A percentile compares a stretch with the other conserved stretches of the same genome.
Evolutionary conservation across 2,888 invertebrate genomes (phyloP).

Genomic region (Sphinx pinastri): DNA sequence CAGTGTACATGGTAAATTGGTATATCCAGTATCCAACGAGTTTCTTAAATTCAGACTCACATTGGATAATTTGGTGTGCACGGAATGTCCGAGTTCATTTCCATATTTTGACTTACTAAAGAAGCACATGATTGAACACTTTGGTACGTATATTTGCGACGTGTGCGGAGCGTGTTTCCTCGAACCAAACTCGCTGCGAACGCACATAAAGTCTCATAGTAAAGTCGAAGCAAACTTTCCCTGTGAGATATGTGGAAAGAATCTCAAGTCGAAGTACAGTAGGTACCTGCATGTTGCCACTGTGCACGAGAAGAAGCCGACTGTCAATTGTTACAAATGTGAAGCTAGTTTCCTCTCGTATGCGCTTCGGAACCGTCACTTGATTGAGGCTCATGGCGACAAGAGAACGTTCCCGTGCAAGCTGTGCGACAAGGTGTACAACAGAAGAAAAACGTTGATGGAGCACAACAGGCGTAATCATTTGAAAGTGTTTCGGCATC

Average conservation of each 20-base stretch:
- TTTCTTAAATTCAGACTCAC: conserved; percentile 69
- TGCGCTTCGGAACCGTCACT: conserved; percentile 64
- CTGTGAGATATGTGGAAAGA: conserved; percentile 79
- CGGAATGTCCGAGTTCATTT: conserved; percentile 65
- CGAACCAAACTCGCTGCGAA: conserved; percentile 70
- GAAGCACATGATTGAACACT: conserved; percentile 71
- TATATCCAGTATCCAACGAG: conserved; percentile 63
- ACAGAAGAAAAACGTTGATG: conserved; percentile 68
- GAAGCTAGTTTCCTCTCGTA: conserved; percentile 70
- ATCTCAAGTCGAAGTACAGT: conserved; percentile 70
- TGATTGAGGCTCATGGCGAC: conserved; percentile 72
- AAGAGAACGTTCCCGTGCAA: conserved; percentile 71
- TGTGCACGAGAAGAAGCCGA: conserved; percentile 72
- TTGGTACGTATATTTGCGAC: conserved; percentile 71
- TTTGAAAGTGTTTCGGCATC: conserved; percentile 67
- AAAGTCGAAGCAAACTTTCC: conserved; percentile 75
- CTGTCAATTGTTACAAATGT: conserved; percentile 73
- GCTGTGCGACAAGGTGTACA: conserved; percentile 70
- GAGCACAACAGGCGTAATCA: conserved; percentile 71
- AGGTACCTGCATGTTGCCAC: conserved; percentile 67
- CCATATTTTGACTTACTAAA: conserved; percentile 68
- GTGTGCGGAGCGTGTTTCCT: conserved; percentile 76
- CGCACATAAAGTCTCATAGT: conserved; percentile 71
- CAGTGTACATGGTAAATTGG: conserved; percentile 48
- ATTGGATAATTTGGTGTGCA: conserved; percentile 61